Percentiles rank a stretch among this genome's conserved stretches.
These are phyloP conservation scores for Psilanteris sp. DNA, from an alignment of 1,140 invertebrate genomes.

Conservation along the genomic window DNA sequence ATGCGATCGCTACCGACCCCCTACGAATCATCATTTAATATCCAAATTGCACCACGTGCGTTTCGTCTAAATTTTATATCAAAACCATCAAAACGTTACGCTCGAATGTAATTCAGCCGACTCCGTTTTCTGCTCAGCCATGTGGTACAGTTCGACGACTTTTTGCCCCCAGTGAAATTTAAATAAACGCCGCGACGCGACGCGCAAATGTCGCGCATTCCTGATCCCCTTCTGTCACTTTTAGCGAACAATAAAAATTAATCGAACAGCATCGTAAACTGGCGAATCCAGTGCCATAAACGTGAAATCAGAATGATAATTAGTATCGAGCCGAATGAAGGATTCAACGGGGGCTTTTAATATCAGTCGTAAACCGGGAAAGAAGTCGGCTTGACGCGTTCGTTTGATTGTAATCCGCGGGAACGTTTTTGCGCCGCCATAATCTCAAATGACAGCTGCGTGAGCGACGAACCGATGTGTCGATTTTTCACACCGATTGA, in stretches of 20 bases:
- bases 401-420: slow-evolving; percentile 24
- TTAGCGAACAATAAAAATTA: slow-evolving; percentile 35
- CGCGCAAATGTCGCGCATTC: too few species aligned
- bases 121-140: too few species aligned
- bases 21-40: too few species aligned
- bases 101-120: too few species aligned
- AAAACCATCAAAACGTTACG: too few species aligned
- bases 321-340: slow-evolving; percentile 10
- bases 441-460: slow-evolving; percentile 33
- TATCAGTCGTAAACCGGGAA: slow-evolving; percentile 27
- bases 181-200: too few species aligned
- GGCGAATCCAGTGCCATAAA: slow-evolving; percentile 6
- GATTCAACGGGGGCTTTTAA: slow-evolving; percentile 18
- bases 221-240: background rate
- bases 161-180: too few species aligned
- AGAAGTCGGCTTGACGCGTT: background rate
- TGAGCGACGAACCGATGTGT: background rate
- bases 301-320: slow-evolving; percentile 37
- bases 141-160: too few species aligned
- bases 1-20: too few species aligned
- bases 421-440: slow-evolving; percentile 33
- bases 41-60: too few species aligned
- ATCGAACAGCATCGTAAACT: slow-evolving; percentile 14
- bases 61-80: too few species aligned
- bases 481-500: slow-evolving; percentile 15